phyloP scores from a whole-genome alignment of 2,113 vertebrate species.

The Oreotrochilus melanogaster region DNA sequence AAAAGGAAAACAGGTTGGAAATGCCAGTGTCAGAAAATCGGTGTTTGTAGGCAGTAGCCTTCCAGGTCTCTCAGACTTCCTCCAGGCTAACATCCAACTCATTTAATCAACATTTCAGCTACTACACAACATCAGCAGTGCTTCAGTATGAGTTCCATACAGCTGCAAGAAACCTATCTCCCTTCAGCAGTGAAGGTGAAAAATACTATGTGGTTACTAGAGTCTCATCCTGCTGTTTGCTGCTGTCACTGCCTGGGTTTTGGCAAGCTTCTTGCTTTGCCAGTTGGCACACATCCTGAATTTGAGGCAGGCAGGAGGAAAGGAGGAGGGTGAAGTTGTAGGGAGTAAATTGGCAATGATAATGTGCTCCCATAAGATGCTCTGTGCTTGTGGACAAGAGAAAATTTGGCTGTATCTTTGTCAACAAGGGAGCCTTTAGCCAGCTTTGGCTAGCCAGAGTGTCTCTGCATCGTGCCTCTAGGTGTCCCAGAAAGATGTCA shows the following conservation, averaged over 20 bases:
- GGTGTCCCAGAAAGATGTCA: neutral
- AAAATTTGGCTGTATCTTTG: neutral
- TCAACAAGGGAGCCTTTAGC: neutral
- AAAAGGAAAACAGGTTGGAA: conserved; percentile 66
- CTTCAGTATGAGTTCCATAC: conserved; percentile 58
- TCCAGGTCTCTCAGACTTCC: conserved; percentile 22
- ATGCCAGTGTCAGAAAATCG: conserved; percentile 56
- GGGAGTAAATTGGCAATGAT: neutral
- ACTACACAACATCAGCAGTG: conserved; percentile 41
- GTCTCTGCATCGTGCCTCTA: neutral
- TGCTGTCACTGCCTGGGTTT: neutral
- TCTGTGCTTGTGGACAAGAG: neutral
- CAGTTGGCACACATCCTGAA: neutral
- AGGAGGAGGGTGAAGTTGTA: neutral
- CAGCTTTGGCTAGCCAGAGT: neutral
- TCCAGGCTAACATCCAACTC: conserved; percentile 40
- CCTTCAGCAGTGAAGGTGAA: neutral
- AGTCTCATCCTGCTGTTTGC: neutral
- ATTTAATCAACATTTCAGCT: conserved; percentile 35
- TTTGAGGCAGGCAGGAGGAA: neutral
- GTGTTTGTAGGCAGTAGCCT: conserved; percentile 29
- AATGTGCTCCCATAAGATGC: neutral
- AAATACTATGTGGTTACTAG: neutral
- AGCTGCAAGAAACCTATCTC: neutral
- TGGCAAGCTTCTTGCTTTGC: neutral